Conservation (phyloP, 2,113 vertebrate genomes). For the Coracopsis vasa region DNA sequence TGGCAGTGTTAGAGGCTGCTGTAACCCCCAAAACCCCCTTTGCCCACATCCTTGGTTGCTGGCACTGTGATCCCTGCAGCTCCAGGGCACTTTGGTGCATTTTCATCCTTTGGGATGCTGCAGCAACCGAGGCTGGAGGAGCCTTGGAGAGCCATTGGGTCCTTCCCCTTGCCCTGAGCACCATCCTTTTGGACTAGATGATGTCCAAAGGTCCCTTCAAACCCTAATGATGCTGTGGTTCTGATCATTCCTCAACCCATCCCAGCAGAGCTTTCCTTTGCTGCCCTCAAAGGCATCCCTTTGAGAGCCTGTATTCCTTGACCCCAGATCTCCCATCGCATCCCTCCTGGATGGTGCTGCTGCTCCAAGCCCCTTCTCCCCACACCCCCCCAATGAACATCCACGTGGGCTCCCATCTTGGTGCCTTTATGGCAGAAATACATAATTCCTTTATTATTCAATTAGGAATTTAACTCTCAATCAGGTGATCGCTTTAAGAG, state of each 20-base stretch:
- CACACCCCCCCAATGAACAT: background rate
- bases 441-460: slow-evolving; percentile 58
- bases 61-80: background rate
- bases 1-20: background rate
- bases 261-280: background rate
- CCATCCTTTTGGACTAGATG: background rate
- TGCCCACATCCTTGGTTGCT: background rate
- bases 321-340: background rate
- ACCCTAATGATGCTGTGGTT: background rate
- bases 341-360: background rate
- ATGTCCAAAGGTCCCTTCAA: background rate
- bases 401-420: background rate
- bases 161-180: background rate
- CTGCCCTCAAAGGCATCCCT: background rate
- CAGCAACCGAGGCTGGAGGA: background rate
- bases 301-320: fast-evolving
- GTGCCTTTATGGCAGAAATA: background rate
- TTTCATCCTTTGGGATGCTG: background rate
- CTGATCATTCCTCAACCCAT: background rate
- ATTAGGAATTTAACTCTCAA: slow-evolving; percentile 58
- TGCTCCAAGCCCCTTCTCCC: background rate
- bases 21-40: background rate
- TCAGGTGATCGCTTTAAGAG: slow-evolving; percentile 66
- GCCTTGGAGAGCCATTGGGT: background rate
- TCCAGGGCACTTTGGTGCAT: fast-evolving